Evolutionary conservation across 53 echinoderm and acorn worm species (phyloP), one percentile per base, ranked within the genome.

Genomic region (Echinometra lucunter): DNA sequence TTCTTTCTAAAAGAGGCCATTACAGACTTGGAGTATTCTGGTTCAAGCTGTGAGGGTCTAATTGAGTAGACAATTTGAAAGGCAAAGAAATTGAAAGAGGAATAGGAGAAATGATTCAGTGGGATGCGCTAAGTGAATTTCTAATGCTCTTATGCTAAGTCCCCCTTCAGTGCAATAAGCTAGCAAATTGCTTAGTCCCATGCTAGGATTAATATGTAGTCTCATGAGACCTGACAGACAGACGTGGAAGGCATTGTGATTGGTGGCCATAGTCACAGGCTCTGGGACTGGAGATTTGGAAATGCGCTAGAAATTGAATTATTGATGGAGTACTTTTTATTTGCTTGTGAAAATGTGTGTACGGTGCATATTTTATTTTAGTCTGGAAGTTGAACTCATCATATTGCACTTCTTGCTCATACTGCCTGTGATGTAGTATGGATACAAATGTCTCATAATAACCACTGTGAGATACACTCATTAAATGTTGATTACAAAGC

Each of bases 151-250:
- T 91, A 38, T 44, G 44, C 25, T 18, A 8, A 9, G 17, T 15
- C 16, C 66, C 66, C 40, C 66, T 63, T 91, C 72, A 70, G 70
- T 11, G 90, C 58, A 90, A 70, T 67, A 91, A 67, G 89, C 89
- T 58, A 89, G 45, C 91, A 91, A 91, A 91, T 91, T 91, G 91
- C 91, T 45, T 91, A 91, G 91, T 69, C 91, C 91, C 91, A 91
- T 91, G 91, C 66, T 19, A 60, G 91, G 91, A 67, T 91, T 91
- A 91, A 91, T 91, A 58, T 44, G 70, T 42, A 23, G 91, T 91
- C 91, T 91, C 91, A 1, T 23, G 91, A 91, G 91, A 91, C 37
- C 55, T 55, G 37, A 89, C 89, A 88, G 83, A 44, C 57, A 21
- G 89, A 57, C 60, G 89, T 89, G 89, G 47, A 53, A 23, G 89